Conservation (phyloP, 2,113 vertebrate genomes). For the Sander lucioperca region DNA sequence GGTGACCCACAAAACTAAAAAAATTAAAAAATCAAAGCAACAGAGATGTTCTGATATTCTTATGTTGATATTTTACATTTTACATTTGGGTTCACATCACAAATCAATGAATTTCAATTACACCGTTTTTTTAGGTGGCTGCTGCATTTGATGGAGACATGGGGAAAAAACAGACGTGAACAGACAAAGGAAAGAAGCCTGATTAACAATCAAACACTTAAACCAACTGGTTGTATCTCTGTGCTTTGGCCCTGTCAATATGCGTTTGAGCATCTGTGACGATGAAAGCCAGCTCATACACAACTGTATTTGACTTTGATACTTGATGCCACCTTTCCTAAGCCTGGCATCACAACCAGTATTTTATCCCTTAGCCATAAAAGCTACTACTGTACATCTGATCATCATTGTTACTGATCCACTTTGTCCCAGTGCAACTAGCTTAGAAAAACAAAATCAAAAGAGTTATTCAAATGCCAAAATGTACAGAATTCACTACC, state of each 20-base stretch:
- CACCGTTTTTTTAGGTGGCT: neutral
- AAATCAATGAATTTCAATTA: neutral
- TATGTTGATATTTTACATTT: neutral
- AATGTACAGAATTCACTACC: neutral
- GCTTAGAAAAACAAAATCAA: conserved; percentile 24
- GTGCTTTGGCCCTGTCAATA: neutral
- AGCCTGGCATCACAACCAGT: neutral
- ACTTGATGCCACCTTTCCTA: conserved; percentile 17
- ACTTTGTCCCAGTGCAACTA: neutral
- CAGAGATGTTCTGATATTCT: neutral
- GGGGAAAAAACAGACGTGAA: no score
- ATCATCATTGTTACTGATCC: conserved; percentile 32
- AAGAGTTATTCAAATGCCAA: conserved; percentile 5
- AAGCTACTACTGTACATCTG: conserved; percentile 33
- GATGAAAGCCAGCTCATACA: conserved; percentile 21
- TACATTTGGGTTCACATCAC: neutral
- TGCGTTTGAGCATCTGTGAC: conserved; percentile 21
- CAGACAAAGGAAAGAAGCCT: neutral
- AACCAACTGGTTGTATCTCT: neutral
- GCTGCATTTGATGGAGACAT: conserved; percentile 19
- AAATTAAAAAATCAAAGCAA: neutral
- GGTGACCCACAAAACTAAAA: neutral
- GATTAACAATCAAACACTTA: neutral
- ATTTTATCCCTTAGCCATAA: conserved; percentile 27
- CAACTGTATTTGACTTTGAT: conserved; percentile 28